These are phyloP conservation scores for Lanistes nyassanus DNA, from an alignment of 1,140 invertebrate species.

Conservation along the genomic window DNA sequence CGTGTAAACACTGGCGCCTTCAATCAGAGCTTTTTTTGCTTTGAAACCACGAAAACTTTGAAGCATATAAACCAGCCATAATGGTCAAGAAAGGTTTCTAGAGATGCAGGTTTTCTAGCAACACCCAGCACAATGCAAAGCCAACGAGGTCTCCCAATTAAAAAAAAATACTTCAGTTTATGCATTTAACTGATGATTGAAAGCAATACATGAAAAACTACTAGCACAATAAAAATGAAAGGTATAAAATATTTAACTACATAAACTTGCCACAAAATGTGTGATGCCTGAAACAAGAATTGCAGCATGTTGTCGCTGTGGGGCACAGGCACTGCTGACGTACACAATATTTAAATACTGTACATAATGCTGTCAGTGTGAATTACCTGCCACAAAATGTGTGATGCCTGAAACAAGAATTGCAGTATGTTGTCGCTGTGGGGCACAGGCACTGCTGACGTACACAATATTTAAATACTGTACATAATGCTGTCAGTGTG, in stretches of 20 bases:
- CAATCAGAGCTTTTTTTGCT: too few species aligned
- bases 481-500: background rate
- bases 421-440: background rate
- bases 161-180: too few species aligned
- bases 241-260: background rate
- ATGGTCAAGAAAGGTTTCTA: too few species aligned
- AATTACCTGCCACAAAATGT: constrained; percentile 10
- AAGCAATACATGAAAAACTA: too few species aligned
- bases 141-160: too few species aligned
- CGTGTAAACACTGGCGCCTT: too few species aligned
- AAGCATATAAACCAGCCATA: too few species aligned
- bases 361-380: background rate
- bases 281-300: background rate
- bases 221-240: too few species aligned
- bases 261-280: constrained; percentile 7
- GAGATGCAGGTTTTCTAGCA: too few species aligned
- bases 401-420: background rate
- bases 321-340: background rate
- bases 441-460: background rate
- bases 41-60: too few species aligned
- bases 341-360: background rate
- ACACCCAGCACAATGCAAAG: too few species aligned
- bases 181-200: too few species aligned
- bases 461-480: background rate
- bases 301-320: background rate